Percentiles rank a stretch among this genome's conserved stretches.
These are phyloP conservation scores for Vidua chalybeata DNA, from an alignment of 2,113 vertebrate species.

Conservation along the genomic window DNA sequence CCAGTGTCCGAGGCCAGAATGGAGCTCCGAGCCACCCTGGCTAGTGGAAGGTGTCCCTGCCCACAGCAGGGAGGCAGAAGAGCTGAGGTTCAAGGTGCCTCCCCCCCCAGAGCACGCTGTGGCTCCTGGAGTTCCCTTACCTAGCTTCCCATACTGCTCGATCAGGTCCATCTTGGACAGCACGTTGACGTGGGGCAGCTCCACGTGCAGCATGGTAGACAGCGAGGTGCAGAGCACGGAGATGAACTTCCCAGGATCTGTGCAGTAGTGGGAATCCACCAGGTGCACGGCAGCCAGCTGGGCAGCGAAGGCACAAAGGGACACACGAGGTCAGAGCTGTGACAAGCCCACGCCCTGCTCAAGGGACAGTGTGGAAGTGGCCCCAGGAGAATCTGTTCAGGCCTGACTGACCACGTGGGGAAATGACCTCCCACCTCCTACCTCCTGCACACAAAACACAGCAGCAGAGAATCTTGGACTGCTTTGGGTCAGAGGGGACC, in stretches of 20 bases:
- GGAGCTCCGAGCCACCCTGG: not conserved
- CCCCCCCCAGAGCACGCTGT: fast-evolving
- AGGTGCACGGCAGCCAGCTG: constrained; percentile 93
- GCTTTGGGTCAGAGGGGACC: not conserved
- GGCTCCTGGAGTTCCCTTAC: constrained; percentile 64
- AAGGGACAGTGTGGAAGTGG: fast-evolving
- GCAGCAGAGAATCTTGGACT: not conserved
- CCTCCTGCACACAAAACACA: not conserved
- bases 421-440: not conserved
- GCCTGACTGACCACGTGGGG: not conserved
- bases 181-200: constrained; percentile 93
- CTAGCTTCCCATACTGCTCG: constrained; percentile 93
- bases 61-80: not conserved
- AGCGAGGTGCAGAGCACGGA: constrained; percentile 94
- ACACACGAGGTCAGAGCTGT: not conserved
- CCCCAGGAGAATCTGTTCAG: fast-evolving
- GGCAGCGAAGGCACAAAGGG: not conserved
- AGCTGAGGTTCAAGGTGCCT: not conserved
- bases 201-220: constrained; percentile 95
- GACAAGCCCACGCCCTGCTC: not conserved
- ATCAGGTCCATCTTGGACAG: constrained; percentile 98
- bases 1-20: not conserved
- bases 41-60: fast-evolving
- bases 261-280: constrained; percentile 97
- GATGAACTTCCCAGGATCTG: constrained; percentile 97